Conservation (phyloP, 2,888 invertebrate species). For the Cephus pulcher region DNA sequence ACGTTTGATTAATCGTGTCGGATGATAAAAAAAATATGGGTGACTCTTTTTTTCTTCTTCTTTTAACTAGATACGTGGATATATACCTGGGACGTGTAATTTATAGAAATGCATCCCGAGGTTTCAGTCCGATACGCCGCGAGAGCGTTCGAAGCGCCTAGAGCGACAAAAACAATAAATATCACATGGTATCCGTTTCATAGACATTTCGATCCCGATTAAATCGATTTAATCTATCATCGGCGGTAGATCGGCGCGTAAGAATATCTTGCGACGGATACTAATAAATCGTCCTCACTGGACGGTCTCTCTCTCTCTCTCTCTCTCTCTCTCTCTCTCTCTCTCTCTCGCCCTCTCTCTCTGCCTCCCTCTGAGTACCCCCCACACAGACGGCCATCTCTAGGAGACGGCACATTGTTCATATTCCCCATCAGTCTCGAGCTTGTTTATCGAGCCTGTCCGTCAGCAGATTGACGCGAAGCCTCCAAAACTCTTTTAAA, state of each 20-base stretch:
- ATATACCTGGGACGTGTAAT: not conserved
- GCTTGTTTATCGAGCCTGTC: not conserved
- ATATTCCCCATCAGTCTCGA: not conserved
- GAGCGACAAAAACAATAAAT: slow-evolving; percentile 10
- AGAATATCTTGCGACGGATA: not conserved
- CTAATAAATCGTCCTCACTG: not conserved
- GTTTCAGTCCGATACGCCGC: not conserved
- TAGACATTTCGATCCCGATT: slow-evolving; percentile 12
- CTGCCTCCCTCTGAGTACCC: not conserved
- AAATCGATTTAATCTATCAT: slow-evolving; percentile 12
- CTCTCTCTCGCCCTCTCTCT: not conserved
- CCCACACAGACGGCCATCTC: not conserved
- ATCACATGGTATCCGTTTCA: not conserved
- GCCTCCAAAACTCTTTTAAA: not conserved
- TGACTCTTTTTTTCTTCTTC: not conserved
- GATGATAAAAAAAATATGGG: not conserved
- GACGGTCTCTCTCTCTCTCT: not conserved
- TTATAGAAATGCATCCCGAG: not conserved
- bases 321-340: not conserved
- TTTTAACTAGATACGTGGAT: not conserved
- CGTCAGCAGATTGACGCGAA: not conserved
- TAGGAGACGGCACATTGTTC: not conserved
- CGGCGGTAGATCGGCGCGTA: not conserved
- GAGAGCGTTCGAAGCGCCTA: slow-evolving; percentile 6
- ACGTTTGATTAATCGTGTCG: not conserved